These are phyloP conservation scores for Octomys mimax DNA, from an alignment of 2,797 vertebrate species.

Conservation along the genomic window DNA sequence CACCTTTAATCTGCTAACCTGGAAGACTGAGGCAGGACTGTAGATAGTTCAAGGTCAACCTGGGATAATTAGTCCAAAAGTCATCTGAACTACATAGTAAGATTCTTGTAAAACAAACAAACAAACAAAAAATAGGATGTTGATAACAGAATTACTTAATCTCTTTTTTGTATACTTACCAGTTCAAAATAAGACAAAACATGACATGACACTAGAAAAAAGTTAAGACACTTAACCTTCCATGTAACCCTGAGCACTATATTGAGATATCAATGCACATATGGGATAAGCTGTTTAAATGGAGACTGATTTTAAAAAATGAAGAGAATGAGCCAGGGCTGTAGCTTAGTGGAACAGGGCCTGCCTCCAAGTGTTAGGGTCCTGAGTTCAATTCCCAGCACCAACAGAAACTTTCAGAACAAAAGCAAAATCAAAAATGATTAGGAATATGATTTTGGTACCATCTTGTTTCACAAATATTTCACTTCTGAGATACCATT, in stretches of 20 bases:
- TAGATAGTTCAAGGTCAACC: background rate
- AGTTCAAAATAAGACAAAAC: background rate
- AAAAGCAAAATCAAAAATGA: background rate
- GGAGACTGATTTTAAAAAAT: background rate
- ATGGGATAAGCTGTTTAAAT: background rate
- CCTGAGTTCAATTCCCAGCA: too few relatives aligned
- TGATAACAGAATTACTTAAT: background rate
- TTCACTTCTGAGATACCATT: background rate
- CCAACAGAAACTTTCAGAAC: too few relatives aligned
- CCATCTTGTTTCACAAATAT: background rate
- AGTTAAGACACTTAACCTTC: background rate
- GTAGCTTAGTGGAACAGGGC: too few relatives aligned
- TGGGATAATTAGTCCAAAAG: background rate
- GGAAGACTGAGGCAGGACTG: background rate
- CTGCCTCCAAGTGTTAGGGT: too few relatives aligned
- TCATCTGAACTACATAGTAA: background rate
- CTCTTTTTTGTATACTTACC: background rate
- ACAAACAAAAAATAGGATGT: background rate
- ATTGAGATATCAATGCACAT: background rate
- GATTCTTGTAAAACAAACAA: background rate
- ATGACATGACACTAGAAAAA: constrained; percentile 11
- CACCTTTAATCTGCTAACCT: background rate
- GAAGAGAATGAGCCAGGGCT: background rate
- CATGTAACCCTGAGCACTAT: background rate
- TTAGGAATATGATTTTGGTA: background rate